phyloP scores from a whole-genome alignment of 1,140 invertebrate species.

The Heterodera carotae region DNA sequence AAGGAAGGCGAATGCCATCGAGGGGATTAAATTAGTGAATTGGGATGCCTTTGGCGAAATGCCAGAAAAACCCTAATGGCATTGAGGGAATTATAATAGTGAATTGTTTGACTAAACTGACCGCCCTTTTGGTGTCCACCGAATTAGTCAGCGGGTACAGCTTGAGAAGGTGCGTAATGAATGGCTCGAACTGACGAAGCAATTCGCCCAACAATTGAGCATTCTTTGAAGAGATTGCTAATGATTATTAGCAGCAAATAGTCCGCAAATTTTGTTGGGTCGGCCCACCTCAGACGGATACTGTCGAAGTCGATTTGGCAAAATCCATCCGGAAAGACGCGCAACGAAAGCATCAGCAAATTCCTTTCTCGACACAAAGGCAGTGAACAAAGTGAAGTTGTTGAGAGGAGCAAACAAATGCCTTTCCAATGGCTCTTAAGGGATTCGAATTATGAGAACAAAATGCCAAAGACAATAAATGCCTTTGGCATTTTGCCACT shows the following conservation, averaged over 20 bases:
- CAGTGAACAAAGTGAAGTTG: conserved; percentile 35
- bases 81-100: no score
- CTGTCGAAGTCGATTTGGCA: conserved; percentile 15
- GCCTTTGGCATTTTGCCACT: not conserved
- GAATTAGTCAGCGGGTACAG: conserved; percentile 45
- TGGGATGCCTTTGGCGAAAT: no score
- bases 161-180: conserved; percentile 41
- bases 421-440: conserved; percentile 17
- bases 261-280: not conserved
- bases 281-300: not conserved
- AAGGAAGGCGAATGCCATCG: not conserved
- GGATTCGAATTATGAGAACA: not conserved
- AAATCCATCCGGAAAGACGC: conserved; percentile 31
- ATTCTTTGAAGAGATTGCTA: not conserved
- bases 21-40: no score
- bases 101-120: no score
- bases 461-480: not conserved
- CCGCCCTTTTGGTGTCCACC: conserved; percentile 13
- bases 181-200: conserved; percentile 37
- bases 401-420: conserved; percentile 23
- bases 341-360: conserved; percentile 23
- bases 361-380: conserved; percentile 19
- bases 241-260: not conserved
- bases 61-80: no score
- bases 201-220: conserved; percentile 3